Evolutionary conservation across 2,113 vertebrate genomes (phyloP), one percentile per base, ranked within the genome.

Genomic region (Corydoras sp.): DNA sequence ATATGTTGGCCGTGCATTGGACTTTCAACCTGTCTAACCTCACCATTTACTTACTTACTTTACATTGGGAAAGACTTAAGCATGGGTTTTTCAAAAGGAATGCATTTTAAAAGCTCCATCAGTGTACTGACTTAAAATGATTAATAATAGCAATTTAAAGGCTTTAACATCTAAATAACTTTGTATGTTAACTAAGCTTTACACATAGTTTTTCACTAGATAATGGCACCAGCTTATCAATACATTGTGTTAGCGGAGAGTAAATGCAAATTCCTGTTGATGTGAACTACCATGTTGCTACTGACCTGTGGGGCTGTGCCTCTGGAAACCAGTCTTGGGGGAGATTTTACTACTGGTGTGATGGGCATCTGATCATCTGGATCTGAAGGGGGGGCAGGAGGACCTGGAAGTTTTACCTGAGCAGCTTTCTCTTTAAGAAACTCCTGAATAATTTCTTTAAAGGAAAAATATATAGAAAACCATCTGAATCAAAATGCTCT

Each of bases 381-480:
- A 29, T 77, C 75, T 1, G 24, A 30, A 14, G 83, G 79, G 58
- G 85, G 87, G 7, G 80, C 79, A 31, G 85, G 85, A 14, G 87
- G 88, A 15, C 82, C 73, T 0, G 88, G 88, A 7, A 90, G 68
- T 6, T 3, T 0, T 0, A 61, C 6, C 80, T 82, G 2, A 54
- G 72, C 12, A 60, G 80, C 83, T 0, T 89, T 85, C 59, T 85
- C 75, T 72, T 79, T 77, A 71, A 90, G 78, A 48, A 87, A 86
- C 66, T 94, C 92, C 0, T 90, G 62, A 0, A 95, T 89, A 50
- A 94, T 84, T 4, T 91, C 93, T 95, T 61, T 0, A 53, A 50
- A 51, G 2, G 3, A 65, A 56, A 31, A 35, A 58, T 13, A 29
- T 13, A 4, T 43, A 43, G 62, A 14, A 50, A 53, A 53, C 51